Evolutionary conservation across 2,888 invertebrate genomes (phyloP).

Genomic region (Phalera bucephala): DNA sequence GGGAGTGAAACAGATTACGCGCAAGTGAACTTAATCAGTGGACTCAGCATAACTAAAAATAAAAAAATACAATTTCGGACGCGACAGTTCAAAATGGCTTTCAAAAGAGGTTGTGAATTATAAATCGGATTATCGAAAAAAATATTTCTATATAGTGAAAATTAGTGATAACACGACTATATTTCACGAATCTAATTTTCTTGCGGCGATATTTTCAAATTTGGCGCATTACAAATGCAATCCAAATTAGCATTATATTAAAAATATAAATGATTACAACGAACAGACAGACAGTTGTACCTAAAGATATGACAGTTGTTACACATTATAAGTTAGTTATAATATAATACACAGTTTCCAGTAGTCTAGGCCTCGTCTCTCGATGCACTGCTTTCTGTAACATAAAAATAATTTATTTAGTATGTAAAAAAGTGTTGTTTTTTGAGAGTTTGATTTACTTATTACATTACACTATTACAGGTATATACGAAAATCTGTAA

Average conservation of each 20-base stretch:
- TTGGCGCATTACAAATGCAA: background rate
- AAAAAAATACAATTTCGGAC: slow-evolving; percentile 11
- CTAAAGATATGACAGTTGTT: slow-evolving; percentile 50
- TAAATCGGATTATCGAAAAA: slow-evolving; percentile 6
- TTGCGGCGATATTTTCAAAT: background rate
- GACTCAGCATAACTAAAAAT: too few relatives aligned
- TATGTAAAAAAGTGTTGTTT: too few relatives aligned
- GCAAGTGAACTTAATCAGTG: too few relatives aligned
- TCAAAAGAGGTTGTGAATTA: background rate
- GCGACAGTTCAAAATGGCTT: slow-evolving; percentile 11
- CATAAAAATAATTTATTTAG: slow-evolving; percentile 24
- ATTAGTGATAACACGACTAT: background rate
- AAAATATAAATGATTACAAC: slow-evolving; percentile 1
- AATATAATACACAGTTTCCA: slow-evolving; percentile 46
- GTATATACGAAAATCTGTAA: too few relatives aligned
- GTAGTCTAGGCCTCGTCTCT: slow-evolving; percentile 70
- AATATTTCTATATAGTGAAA: background rate
- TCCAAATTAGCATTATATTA: background rate
- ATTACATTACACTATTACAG: too few relatives aligned
- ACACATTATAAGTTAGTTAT: slow-evolving; percentile 39
- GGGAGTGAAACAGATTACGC: slow-evolving; percentile 47
- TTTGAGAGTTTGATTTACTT: too few relatives aligned
- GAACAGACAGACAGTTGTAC: slow-evolving; percentile 38
- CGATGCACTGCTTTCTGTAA: slow-evolving; percentile 57
- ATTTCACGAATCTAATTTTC: background rate